These are phyloP conservation scores for Scrobipalpa atriplicella DNA, from an alignment of 2,888 invertebrate species.

Conservation along the genomic window DNA sequence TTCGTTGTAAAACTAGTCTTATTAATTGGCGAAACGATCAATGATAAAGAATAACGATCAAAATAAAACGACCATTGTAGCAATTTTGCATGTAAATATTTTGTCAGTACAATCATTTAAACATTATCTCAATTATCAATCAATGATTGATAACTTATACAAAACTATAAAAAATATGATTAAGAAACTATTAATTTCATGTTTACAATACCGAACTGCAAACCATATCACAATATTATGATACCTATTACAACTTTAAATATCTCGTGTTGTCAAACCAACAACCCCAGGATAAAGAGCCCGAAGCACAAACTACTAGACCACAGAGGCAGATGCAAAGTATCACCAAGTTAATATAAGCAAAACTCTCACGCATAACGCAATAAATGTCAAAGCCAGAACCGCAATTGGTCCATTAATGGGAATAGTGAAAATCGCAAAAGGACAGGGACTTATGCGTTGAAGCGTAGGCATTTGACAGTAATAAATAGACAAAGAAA, in stretches of 20 bases:
- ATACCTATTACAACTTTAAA: no score
- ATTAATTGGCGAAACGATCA: conserved; percentile 1
- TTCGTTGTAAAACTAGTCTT: background rate
- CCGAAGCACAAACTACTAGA: no score
- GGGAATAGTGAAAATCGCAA: conserved; percentile 20
- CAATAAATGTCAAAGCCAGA: conserved; percentile 14
- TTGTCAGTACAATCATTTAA: background rate
- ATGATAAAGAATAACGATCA: background rate
- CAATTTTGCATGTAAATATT: background rate
- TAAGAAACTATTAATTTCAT: no score
- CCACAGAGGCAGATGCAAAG: no score
- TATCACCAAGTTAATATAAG: background rate
- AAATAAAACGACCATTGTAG: background rate
- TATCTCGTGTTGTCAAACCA: no score
- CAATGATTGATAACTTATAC: background rate
- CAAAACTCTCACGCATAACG: conserved; percentile 1
- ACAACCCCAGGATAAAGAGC: no score
- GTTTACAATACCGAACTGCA: no score
- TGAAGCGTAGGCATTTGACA: conserved; percentile 29
- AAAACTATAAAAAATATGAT: no score
- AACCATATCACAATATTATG: no score
- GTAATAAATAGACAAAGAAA: conserved; percentile 26
- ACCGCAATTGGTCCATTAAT: conserved; percentile 6
- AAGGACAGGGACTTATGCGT: background rate
- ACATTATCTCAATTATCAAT: background rate